Base-by-base conservation (phyloP, 1,140 invertebrate genomes). In the Seison nebaliae region DNA sequence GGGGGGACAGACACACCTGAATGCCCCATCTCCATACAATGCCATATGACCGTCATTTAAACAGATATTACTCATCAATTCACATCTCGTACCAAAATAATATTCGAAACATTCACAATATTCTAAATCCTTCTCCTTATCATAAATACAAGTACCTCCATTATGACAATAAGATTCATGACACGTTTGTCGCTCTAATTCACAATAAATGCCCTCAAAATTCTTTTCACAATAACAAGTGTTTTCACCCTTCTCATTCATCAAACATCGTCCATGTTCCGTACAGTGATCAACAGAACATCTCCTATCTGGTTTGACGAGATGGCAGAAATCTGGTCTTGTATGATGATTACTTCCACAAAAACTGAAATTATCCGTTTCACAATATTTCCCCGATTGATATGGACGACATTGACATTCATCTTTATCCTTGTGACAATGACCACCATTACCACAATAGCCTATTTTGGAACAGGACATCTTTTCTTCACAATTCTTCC, bases 391-490 rank as follows among this genome's bases (percentile, higher is more conserved):
- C 9, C 38, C 38, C 12, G 38, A 22, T 22, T 23, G 35, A 21
- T 32, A 30, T 12, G 38, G n/a, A 14, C 21, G 18, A 28, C 38
- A 40, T n/a, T 34, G 15, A 29, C 38, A 40, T 22, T 26, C 23
- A 3, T 22, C 23, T 35, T 22, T 28, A 34, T 30, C 28, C 76
- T 49, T 45, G 20, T 40, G 12, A 35, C 81, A 88, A 2, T 80
- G 86, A 2, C 77, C 81, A 1, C 79, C 79, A 54, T 91, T 88
- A 59, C 80, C 75, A 47, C 81, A 88, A 1, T 79, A 78, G 28
- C 71, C 71, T 4, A 24, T 36, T 3, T 15, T 12, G 17, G 36
- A 43, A 12, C 32, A 36, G 28, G 39, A 37, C 28, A 39, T 33
- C n/a, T 21, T 24, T 9, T 28, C 1, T 35, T 35, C 18, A 42